Evolutionary conservation across 1,140 invertebrate species (phyloP).

Genomic region (Hesperophylax magnus): DNA sequence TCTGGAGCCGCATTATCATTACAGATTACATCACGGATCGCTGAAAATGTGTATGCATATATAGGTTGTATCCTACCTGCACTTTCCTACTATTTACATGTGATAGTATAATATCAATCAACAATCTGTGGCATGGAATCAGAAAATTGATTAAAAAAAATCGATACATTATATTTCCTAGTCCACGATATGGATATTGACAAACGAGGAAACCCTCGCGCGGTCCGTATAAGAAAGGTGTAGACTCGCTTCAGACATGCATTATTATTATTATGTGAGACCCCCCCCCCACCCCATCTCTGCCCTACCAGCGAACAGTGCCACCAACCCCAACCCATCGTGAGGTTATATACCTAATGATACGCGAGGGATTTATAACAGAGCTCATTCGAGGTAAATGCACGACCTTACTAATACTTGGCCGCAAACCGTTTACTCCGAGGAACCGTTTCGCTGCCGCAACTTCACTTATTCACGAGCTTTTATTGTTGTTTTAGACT

Average conservation of each 20-base stretch:
- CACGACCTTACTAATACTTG: conserved; percentile 32
- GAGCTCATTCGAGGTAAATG: conserved; percentile 39
- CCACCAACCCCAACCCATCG: neutral
- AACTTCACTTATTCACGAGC: conserved; percentile 12
- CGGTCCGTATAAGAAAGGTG: neutral
- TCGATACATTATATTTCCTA: too few relatives aligned
- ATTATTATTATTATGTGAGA: conserved; percentile 69
- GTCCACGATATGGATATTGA: too few relatives aligned
- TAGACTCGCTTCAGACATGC: conserved; percentile 70
- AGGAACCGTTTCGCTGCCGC: neutral
- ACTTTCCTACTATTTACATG: too few relatives aligned
- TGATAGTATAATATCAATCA: too few relatives aligned
- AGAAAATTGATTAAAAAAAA: too few relatives aligned
- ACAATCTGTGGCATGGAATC: too few relatives aligned
- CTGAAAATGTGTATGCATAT: too few relatives aligned
- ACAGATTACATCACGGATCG: too few relatives aligned
- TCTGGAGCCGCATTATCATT: too few relatives aligned
- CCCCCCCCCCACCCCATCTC: neutral
- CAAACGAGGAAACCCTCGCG: too few relatives aligned
- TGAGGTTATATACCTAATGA: conserved; percentile 10
- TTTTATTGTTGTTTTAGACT: neutral
- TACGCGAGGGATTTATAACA: conserved; percentile 40
- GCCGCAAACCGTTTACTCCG: conserved; percentile 1
- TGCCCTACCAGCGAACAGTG: neutral
- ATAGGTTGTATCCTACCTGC: too few relatives aligned